These are phyloP conservation scores for Campoplex nolae DNA, from an alignment of 2,888 invertebrate species.

Conservation along the genomic window DNA sequence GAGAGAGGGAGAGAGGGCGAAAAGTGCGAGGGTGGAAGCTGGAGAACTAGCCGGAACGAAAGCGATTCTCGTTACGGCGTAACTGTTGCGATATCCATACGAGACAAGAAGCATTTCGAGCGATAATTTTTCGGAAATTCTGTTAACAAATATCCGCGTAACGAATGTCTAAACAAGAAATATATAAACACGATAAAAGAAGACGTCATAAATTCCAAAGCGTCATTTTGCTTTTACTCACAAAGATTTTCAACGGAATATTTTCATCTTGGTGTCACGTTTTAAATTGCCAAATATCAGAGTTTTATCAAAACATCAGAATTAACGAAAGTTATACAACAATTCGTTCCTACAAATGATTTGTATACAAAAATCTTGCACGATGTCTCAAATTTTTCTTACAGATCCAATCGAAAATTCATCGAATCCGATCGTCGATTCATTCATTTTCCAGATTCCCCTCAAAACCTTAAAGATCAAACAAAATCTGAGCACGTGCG, in stretches of 20 bases:
- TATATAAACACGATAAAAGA: background rate
- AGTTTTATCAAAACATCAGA: too few species aligned
- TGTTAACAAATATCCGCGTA: constrained; percentile 17
- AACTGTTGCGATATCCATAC: constrained; percentile 15
- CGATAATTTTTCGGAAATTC: constrained; percentile 48
- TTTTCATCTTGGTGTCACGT: background rate
- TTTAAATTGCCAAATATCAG: background rate
- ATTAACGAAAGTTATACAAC: too few species aligned
- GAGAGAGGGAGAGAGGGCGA: constrained; percentile 13
- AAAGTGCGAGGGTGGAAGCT: constrained; percentile 54
- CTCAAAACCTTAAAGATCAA: too few species aligned
- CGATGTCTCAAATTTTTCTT: background rate
- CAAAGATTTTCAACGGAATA: background rate
- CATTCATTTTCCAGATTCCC: too few species aligned
- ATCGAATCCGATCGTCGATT: background rate
- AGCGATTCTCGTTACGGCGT: constrained; percentile 52
- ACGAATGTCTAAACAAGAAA: constrained; percentile 2
- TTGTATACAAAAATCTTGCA: too few species aligned
- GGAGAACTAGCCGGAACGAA: constrained; percentile 63
- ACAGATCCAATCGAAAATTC: background rate
- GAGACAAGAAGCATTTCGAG: constrained; percentile 23
- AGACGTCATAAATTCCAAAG: background rate
- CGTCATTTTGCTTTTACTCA: background rate
- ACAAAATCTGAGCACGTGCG: too few species aligned
- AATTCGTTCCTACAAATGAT: background rate